phyloP scores from a whole-genome alignment of 2,888 invertebrate species.

The Volucella inanis region DNA sequence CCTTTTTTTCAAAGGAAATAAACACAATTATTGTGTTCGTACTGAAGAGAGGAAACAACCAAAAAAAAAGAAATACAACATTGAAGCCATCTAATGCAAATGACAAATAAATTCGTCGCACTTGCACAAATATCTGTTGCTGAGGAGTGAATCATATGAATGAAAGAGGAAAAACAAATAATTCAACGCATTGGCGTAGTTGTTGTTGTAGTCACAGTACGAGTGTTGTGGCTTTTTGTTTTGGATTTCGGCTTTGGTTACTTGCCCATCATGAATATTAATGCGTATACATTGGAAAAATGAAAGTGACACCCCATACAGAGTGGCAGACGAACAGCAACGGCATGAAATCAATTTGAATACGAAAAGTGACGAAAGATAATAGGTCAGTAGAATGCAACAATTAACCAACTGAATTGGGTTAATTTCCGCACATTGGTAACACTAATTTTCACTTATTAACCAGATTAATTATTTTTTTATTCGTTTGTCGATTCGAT shows the following conservation, averaged over 20 bases:
- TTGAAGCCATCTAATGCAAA: neutral
- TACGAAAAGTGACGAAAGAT: constrained; percentile 33
- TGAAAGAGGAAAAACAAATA: constrained; percentile 29
- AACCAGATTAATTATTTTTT: constrained; percentile 5
- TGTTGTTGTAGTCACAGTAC: constrained; percentile 5
- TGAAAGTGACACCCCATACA: constrained; percentile 62
- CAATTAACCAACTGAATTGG: neutral
- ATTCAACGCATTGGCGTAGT: constrained; percentile 37
- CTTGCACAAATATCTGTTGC: neutral
- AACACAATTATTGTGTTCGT: constrained; percentile 6
- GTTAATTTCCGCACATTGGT: neutral
- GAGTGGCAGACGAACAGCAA: neutral
- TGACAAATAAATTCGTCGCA: neutral
- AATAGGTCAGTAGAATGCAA: neutral
- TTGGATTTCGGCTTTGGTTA: constrained; percentile 44
- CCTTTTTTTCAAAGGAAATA: neutral
- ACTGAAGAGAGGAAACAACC: too few species aligned
- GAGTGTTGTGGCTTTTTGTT: constrained; percentile 19
- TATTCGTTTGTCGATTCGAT: neutral
- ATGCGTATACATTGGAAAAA: constrained; percentile 50
- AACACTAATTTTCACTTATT: neutral
- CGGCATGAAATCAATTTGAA: constrained; percentile 37
- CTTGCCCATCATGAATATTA: constrained; percentile 60
- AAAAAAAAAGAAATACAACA: neutral
- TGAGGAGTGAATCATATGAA: constrained; percentile 18